Conservation (phyloP, 2,113 vertebrate genomes). For the Chaenocephalus aceratus region DNA sequence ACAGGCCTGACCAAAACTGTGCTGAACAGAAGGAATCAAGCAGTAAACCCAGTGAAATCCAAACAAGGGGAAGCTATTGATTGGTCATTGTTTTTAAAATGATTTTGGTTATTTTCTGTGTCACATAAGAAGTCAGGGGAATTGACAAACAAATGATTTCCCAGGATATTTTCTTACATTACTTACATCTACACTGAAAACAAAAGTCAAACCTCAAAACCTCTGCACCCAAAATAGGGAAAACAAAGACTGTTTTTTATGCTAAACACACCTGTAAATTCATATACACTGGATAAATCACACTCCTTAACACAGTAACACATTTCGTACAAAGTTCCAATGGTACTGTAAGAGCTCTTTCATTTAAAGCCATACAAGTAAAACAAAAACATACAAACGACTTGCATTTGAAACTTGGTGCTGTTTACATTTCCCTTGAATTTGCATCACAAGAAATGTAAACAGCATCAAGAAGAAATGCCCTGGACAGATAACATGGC, state of each 20-base stretch:
- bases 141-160: not conserved
- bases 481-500: too few species aligned
- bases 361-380: too few species aligned
- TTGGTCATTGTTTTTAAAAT: not conserved
- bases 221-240: too few species aligned
- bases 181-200: not conserved
- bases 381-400: too few species aligned
- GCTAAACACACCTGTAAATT: not conserved
- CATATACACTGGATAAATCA: not conserved
- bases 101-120: not conserved
- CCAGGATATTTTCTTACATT: not conserved
- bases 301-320: not conserved
- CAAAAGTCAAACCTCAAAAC: not conserved
- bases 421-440: too few species aligned
- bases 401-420: too few species aligned
- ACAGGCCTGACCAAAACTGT: not conserved
- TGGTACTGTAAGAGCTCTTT: not conserved
- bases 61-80: not conserved
- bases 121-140: not conserved
- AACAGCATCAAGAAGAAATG: too few species aligned
- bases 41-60: not conserved
- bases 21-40: not conserved
- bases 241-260: not conserved
- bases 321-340: not conserved
- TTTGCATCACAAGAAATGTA: too few species aligned